A percentile compares a stretch with the other conserved stretches of the same genome.
These are phyloP conservation scores for Sciurus vulgaris DNA, from an alignment of 2,797 vertebrate genomes.

Conservation along the genomic window DNA sequence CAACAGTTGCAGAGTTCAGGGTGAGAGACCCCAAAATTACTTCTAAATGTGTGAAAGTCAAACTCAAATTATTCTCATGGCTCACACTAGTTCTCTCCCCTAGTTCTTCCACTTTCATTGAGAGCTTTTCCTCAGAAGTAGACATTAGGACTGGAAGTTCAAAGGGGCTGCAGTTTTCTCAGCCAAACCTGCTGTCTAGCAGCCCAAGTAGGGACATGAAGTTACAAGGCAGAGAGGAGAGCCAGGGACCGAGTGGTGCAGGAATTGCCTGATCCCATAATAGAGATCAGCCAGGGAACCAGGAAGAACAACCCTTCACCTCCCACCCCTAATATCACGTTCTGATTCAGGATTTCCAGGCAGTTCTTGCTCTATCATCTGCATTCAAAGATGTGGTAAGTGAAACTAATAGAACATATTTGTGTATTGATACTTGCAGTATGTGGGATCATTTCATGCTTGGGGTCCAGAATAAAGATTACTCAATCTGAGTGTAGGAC, in stretches of 20 bases:
- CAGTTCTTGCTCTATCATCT: background rate
- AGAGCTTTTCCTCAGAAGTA: background rate
- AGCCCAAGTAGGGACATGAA: background rate
- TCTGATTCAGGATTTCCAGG: slow-evolving; percentile 12
- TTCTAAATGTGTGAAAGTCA: background rate
- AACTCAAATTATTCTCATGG: background rate
- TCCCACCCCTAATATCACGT: background rate
- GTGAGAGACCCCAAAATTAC: background rate
- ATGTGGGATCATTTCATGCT: background rate
- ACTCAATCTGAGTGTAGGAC: background rate
- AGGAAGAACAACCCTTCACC: background rate
- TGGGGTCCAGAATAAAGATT: background rate
- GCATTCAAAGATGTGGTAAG: slow-evolving; percentile 10
- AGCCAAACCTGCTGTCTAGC: background rate
- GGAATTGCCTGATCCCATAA: background rate
- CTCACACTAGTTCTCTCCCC: background rate
- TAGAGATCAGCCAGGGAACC: background rate
- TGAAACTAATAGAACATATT: background rate
- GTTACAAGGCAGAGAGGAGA: background rate
- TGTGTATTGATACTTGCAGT: background rate
- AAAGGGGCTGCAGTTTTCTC: background rate
- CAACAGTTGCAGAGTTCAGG: background rate
- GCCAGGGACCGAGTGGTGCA: background rate
- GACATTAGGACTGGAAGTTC: too few relatives aligned
- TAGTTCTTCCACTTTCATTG: background rate